A percentile compares a stretch with the other conserved stretches of the same genome.
phyloP scores from a whole-genome alignment of 2,113 vertebrate genomes.

The Chaetops frenatus region DNA sequence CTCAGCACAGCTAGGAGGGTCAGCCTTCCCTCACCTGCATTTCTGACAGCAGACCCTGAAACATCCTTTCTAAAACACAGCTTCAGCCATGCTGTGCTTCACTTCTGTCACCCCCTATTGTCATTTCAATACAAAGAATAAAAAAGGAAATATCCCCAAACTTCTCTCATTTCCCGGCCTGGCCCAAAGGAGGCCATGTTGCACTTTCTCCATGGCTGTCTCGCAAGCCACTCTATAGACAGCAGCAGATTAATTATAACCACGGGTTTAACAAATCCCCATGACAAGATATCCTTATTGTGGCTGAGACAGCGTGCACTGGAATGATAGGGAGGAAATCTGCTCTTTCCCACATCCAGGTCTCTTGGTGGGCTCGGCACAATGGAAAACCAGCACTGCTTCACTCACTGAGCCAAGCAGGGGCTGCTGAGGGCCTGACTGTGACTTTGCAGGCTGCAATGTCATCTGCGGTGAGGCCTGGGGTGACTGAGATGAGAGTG shows the following conservation, averaged over 20 bases:
- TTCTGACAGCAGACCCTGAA: not conserved
- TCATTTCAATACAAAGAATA: not conserved
- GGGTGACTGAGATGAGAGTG: not conserved
- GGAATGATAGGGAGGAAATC: slow-evolving; percentile 47
- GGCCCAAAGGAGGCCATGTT: slow-evolving; percentile 26
- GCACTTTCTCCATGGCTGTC: slow-evolving; percentile 12
- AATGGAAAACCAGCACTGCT: not conserved
- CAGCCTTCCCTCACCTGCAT: not conserved
- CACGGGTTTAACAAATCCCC: slow-evolving; percentile 50
- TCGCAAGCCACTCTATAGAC: slow-evolving; percentile 40
- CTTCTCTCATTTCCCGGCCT: slow-evolving; percentile 26
- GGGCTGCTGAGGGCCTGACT: accelerated
- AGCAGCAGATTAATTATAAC: slow-evolving; percentile 65
- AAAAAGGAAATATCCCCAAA: not conserved
- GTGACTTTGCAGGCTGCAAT: not conserved
- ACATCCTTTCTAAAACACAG: not conserved
- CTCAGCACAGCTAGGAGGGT: not conserved
- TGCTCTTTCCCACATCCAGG: not conserved
- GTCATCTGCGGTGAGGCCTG: not conserved
- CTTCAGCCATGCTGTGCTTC: not conserved
- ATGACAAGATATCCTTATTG: slow-evolving; percentile 39
- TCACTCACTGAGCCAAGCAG: not conserved
- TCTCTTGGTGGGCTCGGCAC: not conserved
- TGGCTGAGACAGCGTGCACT: not conserved
- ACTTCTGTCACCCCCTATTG: not conserved